These are phyloP conservation scores for Babyrousa celebensis DNA, from an alignment of 2,797 vertebrate genomes.

Conservation along the genomic window DNA sequence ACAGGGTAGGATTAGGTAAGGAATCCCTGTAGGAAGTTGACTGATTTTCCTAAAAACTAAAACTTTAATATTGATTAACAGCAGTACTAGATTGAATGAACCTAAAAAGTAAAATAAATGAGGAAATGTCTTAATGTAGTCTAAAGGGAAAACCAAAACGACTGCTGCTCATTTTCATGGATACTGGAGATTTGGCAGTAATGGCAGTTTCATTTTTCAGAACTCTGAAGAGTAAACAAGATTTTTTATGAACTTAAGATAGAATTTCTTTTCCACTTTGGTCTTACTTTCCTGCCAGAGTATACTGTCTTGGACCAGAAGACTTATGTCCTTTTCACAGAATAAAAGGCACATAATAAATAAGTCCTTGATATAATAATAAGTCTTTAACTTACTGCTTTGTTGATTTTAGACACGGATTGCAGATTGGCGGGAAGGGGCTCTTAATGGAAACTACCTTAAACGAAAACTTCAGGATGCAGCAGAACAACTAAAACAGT, in stretches of 20 bases:
- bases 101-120: background rate
- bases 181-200: background rate
- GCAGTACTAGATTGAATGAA: background rate
- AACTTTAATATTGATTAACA: background rate
- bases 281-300: background rate
- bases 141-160: background rate
- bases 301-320: background rate
- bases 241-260: background rate
- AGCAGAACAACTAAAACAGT: constrained; percentile 99
- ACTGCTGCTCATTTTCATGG: background rate
- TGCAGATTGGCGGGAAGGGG: constrained; percentile 99
- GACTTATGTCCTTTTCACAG: background rate
- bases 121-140: background rate
- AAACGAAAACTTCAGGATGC: constrained; percentile 99
- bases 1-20: background rate
- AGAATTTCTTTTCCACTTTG: background rate
- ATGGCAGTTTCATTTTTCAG: background rate
- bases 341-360: background rate
- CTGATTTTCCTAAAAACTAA: background rate
- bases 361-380: background rate
- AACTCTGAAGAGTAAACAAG: background rate
- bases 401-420: constrained; percentile 95
- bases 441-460: constrained; percentile 98
- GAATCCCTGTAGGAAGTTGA: background rate
- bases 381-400: background rate